Evolutionary conservation across 2,797 vertebrate species (phyloP).

Genomic region (Bovichtus variegatus): DNA sequence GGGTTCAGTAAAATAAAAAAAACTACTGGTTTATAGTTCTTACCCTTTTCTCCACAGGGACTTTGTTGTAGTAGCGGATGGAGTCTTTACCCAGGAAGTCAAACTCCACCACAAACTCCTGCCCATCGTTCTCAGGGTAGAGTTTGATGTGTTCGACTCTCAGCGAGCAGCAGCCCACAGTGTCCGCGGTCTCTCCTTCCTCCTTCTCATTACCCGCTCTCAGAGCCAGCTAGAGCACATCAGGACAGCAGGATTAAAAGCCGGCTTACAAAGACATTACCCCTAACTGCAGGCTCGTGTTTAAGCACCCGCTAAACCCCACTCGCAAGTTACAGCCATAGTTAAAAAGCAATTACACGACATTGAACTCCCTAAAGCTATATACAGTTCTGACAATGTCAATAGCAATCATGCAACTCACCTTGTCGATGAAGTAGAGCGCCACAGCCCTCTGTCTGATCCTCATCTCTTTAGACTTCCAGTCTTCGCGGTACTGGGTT

Average conservation of each 20-base stretch:
- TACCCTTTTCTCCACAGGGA: conserved; percentile 98
- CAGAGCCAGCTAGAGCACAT: conserved; percentile 90
- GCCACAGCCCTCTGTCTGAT: conserved; percentile 96
- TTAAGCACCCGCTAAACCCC: conserved; percentile 27
- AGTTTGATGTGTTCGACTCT: conserved; percentile 96
- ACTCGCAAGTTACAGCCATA: conserved; percentile 6
- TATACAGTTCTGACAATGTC: not conserved
- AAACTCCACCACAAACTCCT: conserved; percentile 96
- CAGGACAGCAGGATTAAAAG: conserved; percentile 48
- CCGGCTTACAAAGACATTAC: conserved; percentile 32
- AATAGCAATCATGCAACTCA: conserved; percentile 62
- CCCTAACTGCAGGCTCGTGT: conserved; percentile 2
- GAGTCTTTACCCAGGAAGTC: conserved; percentile 98
- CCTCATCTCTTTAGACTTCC: conserved; percentile 99
- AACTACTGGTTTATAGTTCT: conserved; percentile 45
- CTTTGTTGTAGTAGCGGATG: conserved; percentile 99
- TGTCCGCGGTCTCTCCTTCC: conserved; percentile 97
- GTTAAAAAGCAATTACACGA: conserved; percentile 24
- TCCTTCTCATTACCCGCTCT: conserved; percentile 99
- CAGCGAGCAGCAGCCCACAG: conserved; percentile 97
- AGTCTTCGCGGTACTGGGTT: conserved; percentile 94
- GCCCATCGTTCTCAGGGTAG: conserved; percentile 92
- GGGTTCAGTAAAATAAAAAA: not conserved
- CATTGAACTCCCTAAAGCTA: conserved; percentile 8
- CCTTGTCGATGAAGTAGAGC: conserved; percentile 98